phyloP scores from a whole-genome alignment of 92 coral and sea anemone species.

The Micromussa lordhowensis region DNA sequence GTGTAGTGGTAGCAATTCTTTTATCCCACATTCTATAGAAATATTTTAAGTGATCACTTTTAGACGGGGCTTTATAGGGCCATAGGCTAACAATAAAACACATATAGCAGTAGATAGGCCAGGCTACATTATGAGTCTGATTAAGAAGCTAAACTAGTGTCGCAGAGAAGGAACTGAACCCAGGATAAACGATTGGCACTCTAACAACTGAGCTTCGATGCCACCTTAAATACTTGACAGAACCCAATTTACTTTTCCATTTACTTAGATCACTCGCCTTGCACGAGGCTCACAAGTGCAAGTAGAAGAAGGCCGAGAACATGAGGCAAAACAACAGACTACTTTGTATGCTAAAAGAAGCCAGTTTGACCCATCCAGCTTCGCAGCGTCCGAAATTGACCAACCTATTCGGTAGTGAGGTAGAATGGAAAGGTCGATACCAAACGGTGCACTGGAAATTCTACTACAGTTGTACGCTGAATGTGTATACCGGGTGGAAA shows the following conservation, averaged over 20 bases:
- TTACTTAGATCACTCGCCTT: conserved; percentile 18
- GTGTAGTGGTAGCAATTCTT: no score
- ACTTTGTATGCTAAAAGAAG: neutral
- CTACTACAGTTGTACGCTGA: neutral
- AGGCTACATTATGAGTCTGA: no score
- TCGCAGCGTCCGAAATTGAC: neutral
- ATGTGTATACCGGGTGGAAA: neutral
- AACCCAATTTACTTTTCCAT: neutral
- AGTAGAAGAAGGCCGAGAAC: conserved; percentile 7
- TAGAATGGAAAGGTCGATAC: neutral
- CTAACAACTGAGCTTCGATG: no score
- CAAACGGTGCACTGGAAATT: neutral
- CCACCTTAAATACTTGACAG: neutral
- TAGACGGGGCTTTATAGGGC: no score
- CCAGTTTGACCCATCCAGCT: neutral
- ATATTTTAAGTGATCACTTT: no score
- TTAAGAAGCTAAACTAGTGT: no score
- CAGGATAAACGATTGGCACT: no score
- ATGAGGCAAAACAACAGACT: neutral
- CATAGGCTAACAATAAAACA: no score
- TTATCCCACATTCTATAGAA: no score
- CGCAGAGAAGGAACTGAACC: no score
- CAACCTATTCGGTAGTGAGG: neutral
- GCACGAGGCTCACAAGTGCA: conserved; percentile 15
- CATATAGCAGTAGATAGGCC: no score